These are phyloP conservation scores for Nesoenas mayeri DNA, from an alignment of 2,113 vertebrate species.

Conservation along the genomic window DNA sequence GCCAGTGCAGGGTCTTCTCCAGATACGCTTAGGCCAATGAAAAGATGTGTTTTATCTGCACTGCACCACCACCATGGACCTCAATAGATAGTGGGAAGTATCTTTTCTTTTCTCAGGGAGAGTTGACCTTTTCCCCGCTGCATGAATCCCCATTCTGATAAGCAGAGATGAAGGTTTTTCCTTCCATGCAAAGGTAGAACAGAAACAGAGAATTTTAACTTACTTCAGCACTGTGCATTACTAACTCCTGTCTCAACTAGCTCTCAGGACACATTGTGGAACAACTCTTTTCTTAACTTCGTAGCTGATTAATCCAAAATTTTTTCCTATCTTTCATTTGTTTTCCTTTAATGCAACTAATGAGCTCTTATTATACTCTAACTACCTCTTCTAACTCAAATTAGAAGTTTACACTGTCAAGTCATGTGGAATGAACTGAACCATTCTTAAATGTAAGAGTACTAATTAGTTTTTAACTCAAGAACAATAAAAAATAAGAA, in stretches of 20 bases:
- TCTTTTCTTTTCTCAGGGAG: not conserved
- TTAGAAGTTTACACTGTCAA: not conserved
- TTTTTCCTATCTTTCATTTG: not conserved
- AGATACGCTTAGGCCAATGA: fast-evolving
- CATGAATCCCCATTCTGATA: not conserved
- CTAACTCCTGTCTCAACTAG: not conserved
- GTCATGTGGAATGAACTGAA: not conserved
- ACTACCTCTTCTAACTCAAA: not conserved
- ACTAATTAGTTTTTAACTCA: not conserved
- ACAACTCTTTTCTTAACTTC: not conserved
- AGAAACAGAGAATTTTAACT: not conserved
- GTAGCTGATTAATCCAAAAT: not conserved
- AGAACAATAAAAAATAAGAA: not conserved
- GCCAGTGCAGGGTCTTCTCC: not conserved
- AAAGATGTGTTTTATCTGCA: not conserved
- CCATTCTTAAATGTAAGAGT: not conserved
- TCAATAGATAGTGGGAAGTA: not conserved
- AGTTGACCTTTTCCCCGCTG: not conserved
- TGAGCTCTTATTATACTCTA: not conserved
- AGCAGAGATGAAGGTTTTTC: not conserved
- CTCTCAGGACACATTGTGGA: not conserved
- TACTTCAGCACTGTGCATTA: not conserved
- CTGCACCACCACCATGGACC: not conserved
- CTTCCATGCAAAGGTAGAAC: not conserved
- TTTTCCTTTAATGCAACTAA: not conserved